phyloP scores from a whole-genome alignment of 1,140 invertebrate genomes.

The Saccostrea echinata region DNA sequence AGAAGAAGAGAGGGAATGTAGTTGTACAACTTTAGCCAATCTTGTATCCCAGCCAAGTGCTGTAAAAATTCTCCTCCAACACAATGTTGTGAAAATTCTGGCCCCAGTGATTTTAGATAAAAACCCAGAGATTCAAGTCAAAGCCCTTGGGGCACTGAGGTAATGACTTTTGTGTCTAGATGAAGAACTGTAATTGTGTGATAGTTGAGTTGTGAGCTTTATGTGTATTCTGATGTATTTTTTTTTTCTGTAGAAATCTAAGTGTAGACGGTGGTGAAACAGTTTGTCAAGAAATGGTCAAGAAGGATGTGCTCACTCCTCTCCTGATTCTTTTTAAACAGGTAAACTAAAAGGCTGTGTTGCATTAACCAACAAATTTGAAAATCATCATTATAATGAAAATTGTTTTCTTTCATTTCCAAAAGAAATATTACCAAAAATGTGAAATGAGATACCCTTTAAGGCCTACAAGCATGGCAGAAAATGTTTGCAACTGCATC shows the following conservation, averaged over 20 bases:
- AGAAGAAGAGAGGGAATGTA: slow-evolving; percentile 62
- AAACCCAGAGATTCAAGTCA: slow-evolving; percentile 56
- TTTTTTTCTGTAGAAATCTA: slow-evolving; percentile 81
- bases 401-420: too few relatives aligned
- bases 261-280: slow-evolving; percentile 83
- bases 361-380: too few relatives aligned
- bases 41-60: slow-evolving; percentile 61
- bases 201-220: not conserved
- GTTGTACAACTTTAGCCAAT: slow-evolving; percentile 61
- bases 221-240: not conserved
- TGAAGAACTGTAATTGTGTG: not conserved
- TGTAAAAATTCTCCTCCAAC: slow-evolving; percentile 56
- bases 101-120: slow-evolving; percentile 63
- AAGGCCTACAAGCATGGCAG: too few relatives aligned
- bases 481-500: too few relatives aligned
- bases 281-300: slow-evolving; percentile 84
- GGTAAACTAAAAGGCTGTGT: slow-evolving; percentile 75
- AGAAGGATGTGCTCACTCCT: slow-evolving; percentile 87
- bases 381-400: too few relatives aligned
- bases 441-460: too few relatives aligned
- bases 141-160: slow-evolving; percentile 66
- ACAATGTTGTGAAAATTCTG: slow-evolving; percentile 61
- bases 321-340: slow-evolving; percentile 84
- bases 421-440: too few relatives aligned
- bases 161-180: slow-evolving; percentile 27